Conservation (phyloP, 2,113 vertebrate species). For the Zosterops borbonicus region DNA sequence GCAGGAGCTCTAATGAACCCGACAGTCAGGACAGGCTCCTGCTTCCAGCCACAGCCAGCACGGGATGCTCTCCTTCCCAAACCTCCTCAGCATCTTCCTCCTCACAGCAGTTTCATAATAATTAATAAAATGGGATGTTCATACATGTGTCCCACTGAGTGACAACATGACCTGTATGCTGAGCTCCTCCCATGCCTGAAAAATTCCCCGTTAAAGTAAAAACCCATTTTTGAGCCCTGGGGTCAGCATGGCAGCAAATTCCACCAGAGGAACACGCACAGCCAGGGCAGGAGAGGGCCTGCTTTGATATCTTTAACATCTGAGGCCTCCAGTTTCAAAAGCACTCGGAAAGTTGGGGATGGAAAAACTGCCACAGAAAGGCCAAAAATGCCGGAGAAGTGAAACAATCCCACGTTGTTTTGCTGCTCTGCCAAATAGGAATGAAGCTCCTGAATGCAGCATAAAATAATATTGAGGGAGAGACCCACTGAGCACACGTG, state of each 20-base stretch:
- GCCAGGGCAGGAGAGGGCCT: background rate
- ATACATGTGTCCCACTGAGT: accelerated
- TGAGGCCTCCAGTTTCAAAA: constrained; percentile 6
- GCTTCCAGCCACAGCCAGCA: background rate
- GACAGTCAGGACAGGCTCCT: background rate
- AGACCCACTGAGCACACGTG: background rate
- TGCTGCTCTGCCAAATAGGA: background rate
- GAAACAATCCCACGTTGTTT: background rate
- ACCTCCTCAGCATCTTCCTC: background rate
- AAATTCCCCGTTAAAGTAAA: background rate
- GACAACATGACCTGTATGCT: background rate
- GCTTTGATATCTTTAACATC: constrained; percentile 3
- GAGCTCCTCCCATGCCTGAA: background rate
- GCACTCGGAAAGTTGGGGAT: background rate
- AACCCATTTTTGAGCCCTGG: background rate
- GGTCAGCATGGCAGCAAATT: background rate
- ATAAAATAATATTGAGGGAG: constrained; percentile 8
- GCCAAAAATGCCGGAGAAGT: background rate
- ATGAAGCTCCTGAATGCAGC: background rate
- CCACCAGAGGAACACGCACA: accelerated
- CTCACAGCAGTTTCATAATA: accelerated
- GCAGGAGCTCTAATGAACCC: background rate
- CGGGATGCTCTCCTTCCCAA: background rate
- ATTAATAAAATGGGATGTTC: background rate
- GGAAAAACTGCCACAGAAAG: constrained; percentile 46